Percentiles rank a stretch among this genome's conserved stretches.
These are phyloP conservation scores for Arenicola marina DNA, from an alignment of 2,888 invertebrate species.

Conservation along the genomic window DNA sequence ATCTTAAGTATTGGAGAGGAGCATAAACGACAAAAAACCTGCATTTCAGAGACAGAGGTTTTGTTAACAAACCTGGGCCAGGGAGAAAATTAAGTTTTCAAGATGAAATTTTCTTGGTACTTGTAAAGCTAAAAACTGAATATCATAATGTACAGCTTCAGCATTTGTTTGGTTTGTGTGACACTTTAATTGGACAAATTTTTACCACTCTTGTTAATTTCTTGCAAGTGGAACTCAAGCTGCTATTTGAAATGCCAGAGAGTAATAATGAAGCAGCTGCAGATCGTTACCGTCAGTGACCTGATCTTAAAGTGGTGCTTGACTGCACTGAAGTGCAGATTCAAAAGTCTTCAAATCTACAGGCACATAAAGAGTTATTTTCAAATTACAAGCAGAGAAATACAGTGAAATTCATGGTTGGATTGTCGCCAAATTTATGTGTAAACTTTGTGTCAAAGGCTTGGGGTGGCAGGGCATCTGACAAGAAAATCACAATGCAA, in stretches of 20 bases:
- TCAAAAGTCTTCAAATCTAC: slow-evolving; percentile 19
- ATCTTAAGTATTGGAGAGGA: background rate
- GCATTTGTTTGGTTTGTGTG: background rate
- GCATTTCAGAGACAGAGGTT: background rate
- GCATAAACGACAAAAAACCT: background rate
- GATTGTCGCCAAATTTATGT: slow-evolving; percentile 20
- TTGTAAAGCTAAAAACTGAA: background rate
- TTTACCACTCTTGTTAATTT: no score
- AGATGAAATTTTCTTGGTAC: background rate
- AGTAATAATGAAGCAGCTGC: background rate
- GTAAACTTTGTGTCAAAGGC: slow-evolving; percentile 21
- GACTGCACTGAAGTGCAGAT: slow-evolving; percentile 27
- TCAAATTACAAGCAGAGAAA: slow-evolving; percentile 21
- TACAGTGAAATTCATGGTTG: slow-evolving; percentile 22
- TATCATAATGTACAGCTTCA: background rate
- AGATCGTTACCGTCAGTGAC: background rate
- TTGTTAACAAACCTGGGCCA: background rate
- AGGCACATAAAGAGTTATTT: slow-evolving; percentile 21
- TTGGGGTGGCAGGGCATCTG: slow-evolving; percentile 26
- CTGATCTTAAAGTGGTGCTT: background rate
- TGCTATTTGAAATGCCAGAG: no score
- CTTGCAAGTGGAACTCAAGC: no score
- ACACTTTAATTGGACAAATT: no score
- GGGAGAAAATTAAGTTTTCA: background rate
- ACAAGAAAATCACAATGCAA: slow-evolving; percentile 18